A percentile compares a stretch with the other conserved stretches of the same genome.
phyloP scores from a whole-genome alignment of 2,888 invertebrate species.

The Pasiphila rectangulata region DNA sequence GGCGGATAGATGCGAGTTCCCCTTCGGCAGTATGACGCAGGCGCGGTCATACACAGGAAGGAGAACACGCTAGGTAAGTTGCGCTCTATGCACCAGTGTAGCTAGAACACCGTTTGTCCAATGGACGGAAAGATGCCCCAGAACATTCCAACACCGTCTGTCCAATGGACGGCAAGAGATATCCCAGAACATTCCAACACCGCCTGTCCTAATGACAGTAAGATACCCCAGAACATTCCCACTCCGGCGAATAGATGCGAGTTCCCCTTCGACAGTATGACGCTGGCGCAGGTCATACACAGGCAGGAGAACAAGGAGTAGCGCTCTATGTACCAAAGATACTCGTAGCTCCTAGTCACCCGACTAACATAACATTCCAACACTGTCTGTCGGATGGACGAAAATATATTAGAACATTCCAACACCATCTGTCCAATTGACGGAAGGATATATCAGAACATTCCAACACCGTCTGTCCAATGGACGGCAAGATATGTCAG shows the following conservation, averaged over 20 bases:
- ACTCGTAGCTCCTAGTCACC: too few species aligned
- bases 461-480: too few species aligned
- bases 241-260: slow-evolving; percentile 82
- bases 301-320: slow-evolving; percentile 82
- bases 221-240: slow-evolving; percentile 81
- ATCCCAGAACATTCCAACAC: too few species aligned
- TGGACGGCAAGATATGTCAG: too few species aligned
- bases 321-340: not conserved
- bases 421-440: too few species aligned
- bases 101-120: slow-evolving; percentile 94
- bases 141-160: too few species aligned
- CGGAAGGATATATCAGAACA: too few species aligned
- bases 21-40: slow-evolving; percentile 95
- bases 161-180: too few species aligned
- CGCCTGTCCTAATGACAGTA: slow-evolving; percentile 91
- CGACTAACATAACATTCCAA: too few species aligned
- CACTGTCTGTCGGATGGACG: too few species aligned
- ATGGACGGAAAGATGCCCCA: too few species aligned
- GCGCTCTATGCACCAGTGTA: not conserved
- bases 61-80: slow-evolving; percentile 74
- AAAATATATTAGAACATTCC: too few species aligned
- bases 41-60: slow-evolving; percentile 90
- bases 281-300: slow-evolving; percentile 91
- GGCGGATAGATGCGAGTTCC: slow-evolving; percentile 85
- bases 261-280: slow-evolving; percentile 95